phyloP scores from a whole-genome alignment of 2,797 vertebrate species.

The Centroberyx gerrardi region DNA sequence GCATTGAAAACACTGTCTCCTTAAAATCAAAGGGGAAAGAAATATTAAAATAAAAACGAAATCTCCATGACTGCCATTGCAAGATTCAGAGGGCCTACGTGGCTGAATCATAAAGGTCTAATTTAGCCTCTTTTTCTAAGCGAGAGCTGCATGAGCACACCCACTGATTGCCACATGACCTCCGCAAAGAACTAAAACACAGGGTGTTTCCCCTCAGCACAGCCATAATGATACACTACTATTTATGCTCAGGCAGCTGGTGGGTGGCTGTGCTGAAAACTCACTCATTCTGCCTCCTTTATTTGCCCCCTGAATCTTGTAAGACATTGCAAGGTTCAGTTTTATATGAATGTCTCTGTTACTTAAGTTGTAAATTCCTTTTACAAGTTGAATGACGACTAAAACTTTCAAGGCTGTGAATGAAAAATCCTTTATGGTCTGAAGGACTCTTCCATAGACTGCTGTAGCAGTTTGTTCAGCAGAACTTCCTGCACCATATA shows the following conservation, averaged over 20 bases:
- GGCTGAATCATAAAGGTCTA: constrained; percentile 81
- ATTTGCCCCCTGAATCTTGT: constrained; percentile 78
- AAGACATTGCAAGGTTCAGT: constrained; percentile 65
- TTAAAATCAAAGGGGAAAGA: constrained; percentile 40
- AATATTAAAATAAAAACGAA: constrained; percentile 33
- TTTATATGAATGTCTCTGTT: constrained; percentile 71
- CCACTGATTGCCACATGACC: constrained; percentile 86
- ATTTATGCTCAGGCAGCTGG: constrained; percentile 88
- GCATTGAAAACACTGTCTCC: constrained; percentile 39
- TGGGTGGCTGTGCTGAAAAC: constrained; percentile 83
- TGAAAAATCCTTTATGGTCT: constrained; percentile 23
- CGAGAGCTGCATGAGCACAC: constrained; percentile 79
- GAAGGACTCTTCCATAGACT: neutral
- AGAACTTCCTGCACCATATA: neutral
- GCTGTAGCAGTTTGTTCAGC: too few relatives aligned
- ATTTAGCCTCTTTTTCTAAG: constrained; percentile 84
- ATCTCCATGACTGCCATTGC: constrained; percentile 58
- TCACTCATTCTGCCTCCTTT: constrained; percentile 81
- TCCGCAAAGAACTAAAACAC: constrained; percentile 86
- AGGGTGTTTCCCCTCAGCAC: constrained; percentile 86
- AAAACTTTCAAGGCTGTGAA: constrained; percentile 29
- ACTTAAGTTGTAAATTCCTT: constrained; percentile 74
- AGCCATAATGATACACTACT: constrained; percentile 89
- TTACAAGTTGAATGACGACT: constrained; percentile 58
- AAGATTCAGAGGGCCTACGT: constrained; percentile 59